Evolutionary conservation across 2,888 invertebrate species (phyloP).

Genomic region (Amitus sp.): DNA sequence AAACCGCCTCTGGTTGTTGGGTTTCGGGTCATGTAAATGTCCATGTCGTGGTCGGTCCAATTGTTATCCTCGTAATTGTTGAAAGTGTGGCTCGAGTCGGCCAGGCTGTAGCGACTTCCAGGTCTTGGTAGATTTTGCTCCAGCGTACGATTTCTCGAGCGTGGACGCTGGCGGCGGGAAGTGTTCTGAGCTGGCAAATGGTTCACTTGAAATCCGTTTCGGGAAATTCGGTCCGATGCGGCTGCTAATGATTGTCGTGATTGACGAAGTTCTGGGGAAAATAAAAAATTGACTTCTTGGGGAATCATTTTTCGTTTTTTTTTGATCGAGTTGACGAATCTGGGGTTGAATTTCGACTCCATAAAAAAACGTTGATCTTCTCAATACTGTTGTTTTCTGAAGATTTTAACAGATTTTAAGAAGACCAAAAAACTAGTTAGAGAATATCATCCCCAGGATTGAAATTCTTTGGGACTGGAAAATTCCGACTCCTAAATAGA

Average conservation of each 20-base stretch:
- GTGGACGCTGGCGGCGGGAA: conserved; percentile 76
- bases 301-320: not conserved
- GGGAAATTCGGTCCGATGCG: conserved; percentile 83
- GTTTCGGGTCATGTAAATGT: conserved; percentile 93
- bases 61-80: conserved; percentile 90
- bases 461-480: too few relatives aligned
- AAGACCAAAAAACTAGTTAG: too few relatives aligned
- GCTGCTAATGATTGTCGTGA: conserved; percentile 87
- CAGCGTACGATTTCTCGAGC: conserved; percentile 77
- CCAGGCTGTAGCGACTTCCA: conserved; percentile 81
- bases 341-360: too few relatives aligned
- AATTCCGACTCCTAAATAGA: too few relatives aligned
- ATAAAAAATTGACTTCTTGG: too few relatives aligned
- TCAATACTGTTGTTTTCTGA: too few relatives aligned
- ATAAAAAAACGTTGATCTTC: too few relatives aligned
- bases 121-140: conserved; percentile 72
- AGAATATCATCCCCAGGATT: too few relatives aligned
- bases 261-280: conserved; percentile 79
- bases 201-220: conserved; percentile 76
- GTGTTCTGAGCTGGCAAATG: conserved; percentile 69
- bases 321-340: conserved; percentile 69
- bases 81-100: conserved; percentile 83
- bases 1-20: conserved; percentile 86
- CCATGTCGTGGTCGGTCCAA: conserved; percentile 97
- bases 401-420: too few relatives aligned